Conservation (phyloP, 1,140 invertebrate genomes). For the Drosophila nannoptera region DNA sequence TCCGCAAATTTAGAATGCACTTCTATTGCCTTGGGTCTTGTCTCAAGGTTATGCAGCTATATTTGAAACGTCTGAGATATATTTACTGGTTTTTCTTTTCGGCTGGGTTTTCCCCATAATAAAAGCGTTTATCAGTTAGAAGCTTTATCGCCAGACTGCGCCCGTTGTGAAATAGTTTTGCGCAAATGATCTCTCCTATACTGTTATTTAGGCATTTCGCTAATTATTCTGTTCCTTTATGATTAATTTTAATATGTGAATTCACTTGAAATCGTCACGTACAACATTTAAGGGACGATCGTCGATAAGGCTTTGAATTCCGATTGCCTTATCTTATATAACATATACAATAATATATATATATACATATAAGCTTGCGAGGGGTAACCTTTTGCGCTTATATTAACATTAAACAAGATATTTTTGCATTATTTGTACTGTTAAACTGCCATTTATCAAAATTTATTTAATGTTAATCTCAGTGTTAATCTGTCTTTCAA, state of each 20-base stretch:
- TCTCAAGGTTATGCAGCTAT: slow-evolving; percentile 5
- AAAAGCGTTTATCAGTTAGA: slow-evolving; percentile 6
- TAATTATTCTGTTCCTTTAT: background rate
- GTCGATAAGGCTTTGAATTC: background rate
- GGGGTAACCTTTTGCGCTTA: background rate
- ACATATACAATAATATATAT: too few relatives aligned
- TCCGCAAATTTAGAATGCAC: background rate
- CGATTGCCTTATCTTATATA: slow-evolving; percentile 1
- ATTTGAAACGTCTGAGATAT: background rate
- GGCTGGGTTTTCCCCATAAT: background rate
- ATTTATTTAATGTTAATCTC: too few relatives aligned
- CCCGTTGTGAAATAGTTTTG: slow-evolving; percentile 9
- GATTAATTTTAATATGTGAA: background rate
- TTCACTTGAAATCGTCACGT: background rate
- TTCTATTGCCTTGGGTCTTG: background rate
- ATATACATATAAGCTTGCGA: too few relatives aligned
- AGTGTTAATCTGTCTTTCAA: too few relatives aligned
- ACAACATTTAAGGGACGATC: background rate
- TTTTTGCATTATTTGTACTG: too few relatives aligned
- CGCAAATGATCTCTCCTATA: background rate
- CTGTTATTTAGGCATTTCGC: background rate
- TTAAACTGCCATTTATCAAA: too few relatives aligned
- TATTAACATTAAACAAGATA: too few relatives aligned
- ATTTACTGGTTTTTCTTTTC: background rate
- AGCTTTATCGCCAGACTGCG: background rate